A percentile compares a stretch with the other conserved stretches of the same genome.
phyloP scores from a whole-genome alignment of 2,113 vertebrate genomes.

The Engystomops pustulosus region DNA sequence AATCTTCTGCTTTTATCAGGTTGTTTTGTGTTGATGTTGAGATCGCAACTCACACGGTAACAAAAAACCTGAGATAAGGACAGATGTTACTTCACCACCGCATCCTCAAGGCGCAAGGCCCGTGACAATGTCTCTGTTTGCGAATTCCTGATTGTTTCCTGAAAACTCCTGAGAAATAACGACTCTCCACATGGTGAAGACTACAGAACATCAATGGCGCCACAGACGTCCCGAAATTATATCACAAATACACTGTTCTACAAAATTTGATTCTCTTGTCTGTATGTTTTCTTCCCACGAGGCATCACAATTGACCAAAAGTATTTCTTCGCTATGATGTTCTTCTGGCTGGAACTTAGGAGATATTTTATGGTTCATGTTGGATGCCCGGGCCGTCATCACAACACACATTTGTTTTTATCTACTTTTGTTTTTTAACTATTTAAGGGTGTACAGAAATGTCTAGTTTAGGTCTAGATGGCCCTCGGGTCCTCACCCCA shows the following conservation, averaged over 20 bases:
- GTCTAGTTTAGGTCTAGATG: too few relatives aligned
- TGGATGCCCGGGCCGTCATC: too few relatives aligned
- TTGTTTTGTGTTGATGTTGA: background rate
- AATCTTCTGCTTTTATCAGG: background rate
- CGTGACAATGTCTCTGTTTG: background rate
- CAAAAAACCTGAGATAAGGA: conserved; percentile 15
- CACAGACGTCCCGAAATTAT: background rate
- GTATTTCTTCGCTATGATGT: too few relatives aligned
- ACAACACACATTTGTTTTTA: too few relatives aligned
- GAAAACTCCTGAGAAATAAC: background rate
- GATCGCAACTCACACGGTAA: background rate
- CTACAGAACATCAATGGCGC: background rate
- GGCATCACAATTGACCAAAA: background rate
- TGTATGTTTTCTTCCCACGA: background rate
- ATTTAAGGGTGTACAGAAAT: too few relatives aligned
- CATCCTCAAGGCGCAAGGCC: background rate
- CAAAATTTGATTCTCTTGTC: too few relatives aligned
- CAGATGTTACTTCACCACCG: background rate
- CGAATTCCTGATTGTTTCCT: too few relatives aligned
- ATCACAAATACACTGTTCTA: background rate
- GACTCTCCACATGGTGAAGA: background rate
- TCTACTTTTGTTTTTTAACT: too few relatives aligned
- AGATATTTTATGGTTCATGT: too few relatives aligned
- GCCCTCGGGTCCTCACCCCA: too few relatives aligned
- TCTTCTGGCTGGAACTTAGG: too few relatives aligned